Conservation (phyloP, 35 echinoderm and acorn worm species). For the Heliocidaris tuberculata region DNA sequence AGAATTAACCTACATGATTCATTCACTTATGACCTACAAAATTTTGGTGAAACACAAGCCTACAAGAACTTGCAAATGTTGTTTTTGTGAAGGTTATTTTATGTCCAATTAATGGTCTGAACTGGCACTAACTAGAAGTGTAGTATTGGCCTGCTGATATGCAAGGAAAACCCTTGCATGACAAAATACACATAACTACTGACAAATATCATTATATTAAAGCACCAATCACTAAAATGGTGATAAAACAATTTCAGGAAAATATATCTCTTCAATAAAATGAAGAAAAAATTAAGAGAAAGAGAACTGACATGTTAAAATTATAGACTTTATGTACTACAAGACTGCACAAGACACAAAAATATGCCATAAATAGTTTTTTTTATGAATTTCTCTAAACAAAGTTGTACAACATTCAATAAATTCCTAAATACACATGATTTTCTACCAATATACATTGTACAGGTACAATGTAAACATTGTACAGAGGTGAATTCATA, state of each 20-base stretch:
- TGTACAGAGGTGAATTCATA: constrained; percentile 12
- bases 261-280: neutral
- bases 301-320: constrained; percentile 34
- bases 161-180: neutral
- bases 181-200: constrained; percentile 7
- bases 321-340: constrained; percentile 33
- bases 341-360: constrained; percentile 40
- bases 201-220: neutral
- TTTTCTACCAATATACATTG: constrained; percentile 43
- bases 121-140: neutral
- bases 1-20: neutral
- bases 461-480: constrained; percentile 33
- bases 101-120: neutral
- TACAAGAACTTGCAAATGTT: neutral
- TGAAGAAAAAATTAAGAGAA: neutral
- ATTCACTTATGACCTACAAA: neutral
- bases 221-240: neutral
- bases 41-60: neutral
- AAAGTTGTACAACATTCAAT: constrained; percentile 46
- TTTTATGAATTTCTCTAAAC: constrained; percentile 47
- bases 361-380: constrained; percentile 45
- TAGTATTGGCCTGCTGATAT: neutral
- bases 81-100: neutral
- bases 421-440: constrained; percentile 33
- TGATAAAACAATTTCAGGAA: constrained; percentile 4